Conservation (phyloP, 2,888 invertebrate species). For the Anarsia innoxiella region DNA sequence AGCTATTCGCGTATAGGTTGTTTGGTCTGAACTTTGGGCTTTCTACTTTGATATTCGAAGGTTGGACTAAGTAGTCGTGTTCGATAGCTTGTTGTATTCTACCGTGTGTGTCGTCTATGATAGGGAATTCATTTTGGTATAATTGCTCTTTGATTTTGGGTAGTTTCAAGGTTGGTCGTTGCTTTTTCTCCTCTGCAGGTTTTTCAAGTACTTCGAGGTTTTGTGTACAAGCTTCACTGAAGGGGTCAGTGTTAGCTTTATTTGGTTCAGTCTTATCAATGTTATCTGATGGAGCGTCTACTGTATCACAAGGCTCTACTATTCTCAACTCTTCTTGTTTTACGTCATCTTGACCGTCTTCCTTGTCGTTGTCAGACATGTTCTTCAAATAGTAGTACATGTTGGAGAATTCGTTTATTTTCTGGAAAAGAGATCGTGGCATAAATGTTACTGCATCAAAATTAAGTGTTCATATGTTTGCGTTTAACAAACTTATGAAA, state of each 20-base stretch:
- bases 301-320: conserved; percentile 58
- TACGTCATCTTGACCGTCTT: conserved; percentile 65
- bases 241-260: conserved; percentile 46
- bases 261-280: conserved; percentile 24
- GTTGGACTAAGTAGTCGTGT: conserved; percentile 77
- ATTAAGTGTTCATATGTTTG: too few relatives aligned
- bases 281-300: conserved; percentile 49
- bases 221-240: conserved; percentile 66
- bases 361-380: conserved; percentile 77
- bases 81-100: conserved; percentile 69
- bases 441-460: neutral
- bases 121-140: conserved; percentile 64
- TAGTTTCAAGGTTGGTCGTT: conserved; percentile 59
- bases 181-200: conserved; percentile 44
- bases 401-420: conserved; percentile 90
- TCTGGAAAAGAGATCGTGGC: conserved; percentile 71
- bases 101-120: conserved; percentile 44
- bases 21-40: conserved; percentile 66
- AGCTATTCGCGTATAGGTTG: conserved; percentile 65
- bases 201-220: conserved; percentile 48
- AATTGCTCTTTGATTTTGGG: conserved; percentile 64
- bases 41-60: conserved; percentile 77
- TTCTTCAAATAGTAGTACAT: conserved; percentile 91
- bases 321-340: conserved; percentile 58
- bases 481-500: neutral